Conservation (phyloP, 1,140 invertebrate genomes). For the Pygmarrhopalites habei region DNA sequence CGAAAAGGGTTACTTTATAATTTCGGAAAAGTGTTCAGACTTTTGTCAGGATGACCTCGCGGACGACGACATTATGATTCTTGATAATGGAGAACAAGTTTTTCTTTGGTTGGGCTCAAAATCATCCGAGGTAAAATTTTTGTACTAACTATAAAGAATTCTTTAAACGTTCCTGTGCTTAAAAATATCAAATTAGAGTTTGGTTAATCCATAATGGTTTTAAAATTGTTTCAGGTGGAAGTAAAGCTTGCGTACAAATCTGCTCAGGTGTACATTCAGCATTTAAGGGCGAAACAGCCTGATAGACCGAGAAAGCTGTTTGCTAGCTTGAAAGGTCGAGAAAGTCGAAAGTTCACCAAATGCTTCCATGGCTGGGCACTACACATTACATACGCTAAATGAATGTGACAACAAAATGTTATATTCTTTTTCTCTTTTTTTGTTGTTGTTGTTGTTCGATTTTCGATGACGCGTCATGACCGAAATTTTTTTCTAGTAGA, state of each 20-base stretch:
- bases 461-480: no score
- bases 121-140: slow-evolving; percentile 95
- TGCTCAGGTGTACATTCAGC: slow-evolving; percentile 97
- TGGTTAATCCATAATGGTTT: no score
- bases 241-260: slow-evolving; percentile 98
- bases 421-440: slow-evolving; percentile 2
- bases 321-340: slow-evolving; percentile 94
- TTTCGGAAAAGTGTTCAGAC: slow-evolving; percentile 98
- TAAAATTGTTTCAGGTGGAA: slow-evolving; percentile 94
- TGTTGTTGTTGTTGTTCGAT: no score
- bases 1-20: slow-evolving; percentile 98
- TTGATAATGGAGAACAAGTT: slow-evolving; percentile 96
- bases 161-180: no score
- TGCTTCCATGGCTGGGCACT: slow-evolving; percentile 97
- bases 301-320: slow-evolving; percentile 85
- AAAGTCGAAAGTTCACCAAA: slow-evolving; percentile 88
- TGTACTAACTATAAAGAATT: no score
- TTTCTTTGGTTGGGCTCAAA: slow-evolving; percentile 95
- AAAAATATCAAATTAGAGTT: no score
- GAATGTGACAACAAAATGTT: no score
- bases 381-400: slow-evolving; percentile 64
- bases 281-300: slow-evolving; percentile 90
- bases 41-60: slow-evolving; percentile 99
- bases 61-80: slow-evolving; percentile 99
- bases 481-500: no score